Evolutionary conservation across 1,140 invertebrate species (phyloP), one percentile per base, ranked within the genome.

Genomic region (Luehdorfia chinensis): DNA sequence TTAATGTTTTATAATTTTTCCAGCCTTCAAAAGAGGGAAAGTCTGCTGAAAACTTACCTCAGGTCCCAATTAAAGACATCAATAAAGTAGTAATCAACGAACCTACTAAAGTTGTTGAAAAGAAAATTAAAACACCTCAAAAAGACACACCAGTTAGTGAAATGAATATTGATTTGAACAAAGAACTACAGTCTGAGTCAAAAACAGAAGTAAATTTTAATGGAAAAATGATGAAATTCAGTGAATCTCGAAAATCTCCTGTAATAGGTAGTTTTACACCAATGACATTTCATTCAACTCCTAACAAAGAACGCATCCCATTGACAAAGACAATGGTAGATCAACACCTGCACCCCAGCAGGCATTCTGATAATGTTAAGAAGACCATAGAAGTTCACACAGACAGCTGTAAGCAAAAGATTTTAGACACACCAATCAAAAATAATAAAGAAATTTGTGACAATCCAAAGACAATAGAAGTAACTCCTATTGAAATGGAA

Each of bases 351-450:
- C 79, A 86, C 44, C 77, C 81, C 3, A 83, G 48, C 28, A 67
- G 77, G 49, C 75, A 80, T 67, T 78, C 77, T 39, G 81, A 86
- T 58, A 80, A 78, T 66, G 55, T 75, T 7, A 85, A 83, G 45
- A 86, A 84, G 62, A 84, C 77, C 15, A 85, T 85, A 44, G 81
- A 86, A 67, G 79, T 86, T 4, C 67, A 80, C 49, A 84, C 79
- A 43, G 79, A 85, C 31, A 73, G 39, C 51, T 55, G 48, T 37
- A 80, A 76, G 50, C 72, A 73, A 48, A 78, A 64, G 53, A 18
- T 47, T 5, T 21, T 51, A 6, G 75, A 84, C 39, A 54, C 39
- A 14, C 33, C 50, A 23, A 15, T 23, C 4, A 70, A 70, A 50
- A 37, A 28, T 32, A 45, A 21, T 33, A 59, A 62, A 50, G 57